Conservation (phyloP, 2,888 invertebrate species). For the Orthonychiurus folsomi region DNA sequence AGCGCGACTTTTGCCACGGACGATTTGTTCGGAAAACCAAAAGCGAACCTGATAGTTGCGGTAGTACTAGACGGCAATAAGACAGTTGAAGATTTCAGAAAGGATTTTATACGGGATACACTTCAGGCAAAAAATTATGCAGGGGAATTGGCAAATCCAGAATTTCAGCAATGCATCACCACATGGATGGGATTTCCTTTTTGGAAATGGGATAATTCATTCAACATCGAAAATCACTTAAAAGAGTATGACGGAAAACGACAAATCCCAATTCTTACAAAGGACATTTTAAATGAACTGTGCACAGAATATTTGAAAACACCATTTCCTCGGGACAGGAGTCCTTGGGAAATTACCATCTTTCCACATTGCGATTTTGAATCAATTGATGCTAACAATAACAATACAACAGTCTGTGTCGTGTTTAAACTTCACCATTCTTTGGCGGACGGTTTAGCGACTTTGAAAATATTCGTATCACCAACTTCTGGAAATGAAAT, state of each 20-base stretch:
- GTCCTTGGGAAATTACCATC: conserved; percentile 37
- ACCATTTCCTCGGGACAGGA: conserved; percentile 21
- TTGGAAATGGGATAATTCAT: conserved; percentile 35
- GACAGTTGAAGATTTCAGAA: background rate
- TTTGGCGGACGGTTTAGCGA: conserved; percentile 23
- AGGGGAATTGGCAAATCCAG: conserved; percentile 15
- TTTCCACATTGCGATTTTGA: conserved; percentile 18
- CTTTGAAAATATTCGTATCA: background rate
- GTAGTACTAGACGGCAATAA: background rate
- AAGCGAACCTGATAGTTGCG: background rate
- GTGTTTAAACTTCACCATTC: conserved; percentile 34
- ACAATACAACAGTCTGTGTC: conserved; percentile 9
- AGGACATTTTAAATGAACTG: conserved; percentile 9
- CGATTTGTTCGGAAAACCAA: background rate
- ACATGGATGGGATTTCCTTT: conserved; percentile 36
- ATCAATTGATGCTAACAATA: conserved; percentile 10
- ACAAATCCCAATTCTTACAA: conserved; percentile 4
- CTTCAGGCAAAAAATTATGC: conserved; percentile 24
- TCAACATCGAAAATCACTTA: conserved; percentile 29
- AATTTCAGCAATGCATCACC: conserved; percentile 31
- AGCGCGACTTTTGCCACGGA: background rate
- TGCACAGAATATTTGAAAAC: conserved; percentile 11
- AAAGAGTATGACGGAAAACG: conserved; percentile 19
- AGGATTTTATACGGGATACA: too few relatives aligned
- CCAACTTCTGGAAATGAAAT: conserved; percentile 13